These are phyloP conservation scores for Sarcophaga rosellei DNA, from an alignment of 2,888 invertebrate species.

Conservation along the genomic window DNA sequence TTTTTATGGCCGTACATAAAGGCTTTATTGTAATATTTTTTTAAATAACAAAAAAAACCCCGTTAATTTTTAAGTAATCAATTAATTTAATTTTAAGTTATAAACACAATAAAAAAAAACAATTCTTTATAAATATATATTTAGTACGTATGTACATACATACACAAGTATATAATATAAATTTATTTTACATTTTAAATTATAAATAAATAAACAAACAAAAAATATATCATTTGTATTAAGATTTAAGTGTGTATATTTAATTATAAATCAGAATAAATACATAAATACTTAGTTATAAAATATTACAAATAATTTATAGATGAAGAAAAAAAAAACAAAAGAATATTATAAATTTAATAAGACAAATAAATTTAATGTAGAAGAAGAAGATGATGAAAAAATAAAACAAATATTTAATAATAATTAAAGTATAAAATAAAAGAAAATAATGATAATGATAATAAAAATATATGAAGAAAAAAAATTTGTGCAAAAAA, in stretches of 20 bases:
- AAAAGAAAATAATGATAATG: conserved; percentile 53
- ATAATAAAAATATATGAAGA: conserved; percentile 45
- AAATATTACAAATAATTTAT: conserved; percentile 37
- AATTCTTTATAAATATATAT: too few relatives aligned
- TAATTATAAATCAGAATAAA: conserved; percentile 24
- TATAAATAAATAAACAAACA: background rate
- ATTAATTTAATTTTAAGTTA: conserved; percentile 46
- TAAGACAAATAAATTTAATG: conserved; percentile 14
- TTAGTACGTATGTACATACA: conserved; percentile 38
- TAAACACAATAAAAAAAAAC: background rate
- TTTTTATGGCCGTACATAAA: conserved; percentile 44
- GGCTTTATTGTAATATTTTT: conserved; percentile 44
- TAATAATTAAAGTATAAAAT: conserved; percentile 36
- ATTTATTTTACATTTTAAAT: background rate
- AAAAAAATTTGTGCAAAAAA: conserved; percentile 65
- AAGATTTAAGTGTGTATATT: conserved; percentile 63
- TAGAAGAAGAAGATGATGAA: conserved; percentile 6
- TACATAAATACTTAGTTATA: conserved; percentile 35
- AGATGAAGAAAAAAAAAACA: conserved; percentile 8
- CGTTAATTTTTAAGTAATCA: conserved; percentile 39
- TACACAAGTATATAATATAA: conserved; percentile 11
- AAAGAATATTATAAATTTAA: conserved; percentile 49
- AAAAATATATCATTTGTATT: conserved; percentile 59
- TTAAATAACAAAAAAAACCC: background rate
- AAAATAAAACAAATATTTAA: conserved; percentile 38